Evolutionary conservation across 2,797 vertebrate species (phyloP).

Genomic region (Phyllotis vaccarum): DNA sequence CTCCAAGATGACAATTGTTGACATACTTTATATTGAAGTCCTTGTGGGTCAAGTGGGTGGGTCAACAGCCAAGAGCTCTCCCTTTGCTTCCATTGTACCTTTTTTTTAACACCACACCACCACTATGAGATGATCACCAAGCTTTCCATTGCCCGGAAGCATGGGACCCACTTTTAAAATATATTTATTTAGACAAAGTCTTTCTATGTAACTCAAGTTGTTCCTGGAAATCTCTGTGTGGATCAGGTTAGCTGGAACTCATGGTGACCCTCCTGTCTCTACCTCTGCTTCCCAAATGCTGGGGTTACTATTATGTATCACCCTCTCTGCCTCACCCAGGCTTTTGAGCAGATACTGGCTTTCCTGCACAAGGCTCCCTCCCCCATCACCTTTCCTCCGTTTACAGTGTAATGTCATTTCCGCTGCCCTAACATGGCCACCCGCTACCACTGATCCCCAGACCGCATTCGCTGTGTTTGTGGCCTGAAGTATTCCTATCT

Average conservation of each 20-base stretch:
- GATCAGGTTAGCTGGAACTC: not conserved
- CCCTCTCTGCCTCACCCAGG: not conserved
- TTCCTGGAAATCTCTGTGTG: not conserved
- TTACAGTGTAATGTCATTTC: not conserved
- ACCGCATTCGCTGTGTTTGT: fast-evolving
- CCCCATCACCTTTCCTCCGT: not conserved
- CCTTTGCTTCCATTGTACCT: fast-evolving
- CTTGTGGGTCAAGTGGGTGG: fast-evolving
- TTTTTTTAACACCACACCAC: fast-evolving
- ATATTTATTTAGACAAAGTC: not conserved
- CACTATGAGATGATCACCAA: not conserved
- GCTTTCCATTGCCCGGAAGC: not conserved
- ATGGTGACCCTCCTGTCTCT: not conserved
- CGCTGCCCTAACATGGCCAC: not conserved
- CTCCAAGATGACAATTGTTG: fast-evolving
- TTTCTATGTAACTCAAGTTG: not conserved
- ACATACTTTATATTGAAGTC: not conserved
- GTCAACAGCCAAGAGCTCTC: not conserved
- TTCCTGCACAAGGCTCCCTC: not conserved
- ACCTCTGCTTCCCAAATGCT: not conserved
- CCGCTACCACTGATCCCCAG: fast-evolving
- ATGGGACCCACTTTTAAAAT: not conserved
- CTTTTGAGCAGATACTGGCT: not conserved
- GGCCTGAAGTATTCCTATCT: not conserved
- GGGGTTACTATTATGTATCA: too few species aligned